A percentile compares a stretch with the other conserved stretches of the same genome.
Evolutionary conservation across 2,888 invertebrate genomes (phyloP).

Genomic region (Leucophenga maculata): DNA sequence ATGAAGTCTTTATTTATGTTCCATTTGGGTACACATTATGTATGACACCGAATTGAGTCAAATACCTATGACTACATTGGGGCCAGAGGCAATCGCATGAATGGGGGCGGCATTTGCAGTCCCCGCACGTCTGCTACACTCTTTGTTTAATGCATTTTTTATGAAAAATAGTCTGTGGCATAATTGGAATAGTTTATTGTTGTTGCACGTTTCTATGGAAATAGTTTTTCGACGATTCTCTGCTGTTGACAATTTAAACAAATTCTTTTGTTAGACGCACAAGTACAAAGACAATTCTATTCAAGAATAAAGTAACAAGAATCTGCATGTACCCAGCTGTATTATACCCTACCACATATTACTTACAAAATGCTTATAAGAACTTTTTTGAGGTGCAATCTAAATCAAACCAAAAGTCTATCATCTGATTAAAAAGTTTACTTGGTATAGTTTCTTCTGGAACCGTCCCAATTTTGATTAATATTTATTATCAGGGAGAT

Average conservation of each 20-base stretch:
- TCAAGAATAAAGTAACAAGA: too few relatives aligned
- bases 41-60: conserved; percentile 1
- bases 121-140: neutral
- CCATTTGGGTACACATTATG: neutral
- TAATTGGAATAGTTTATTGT: neutral
- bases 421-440: too few relatives aligned
- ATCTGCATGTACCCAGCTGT: too few relatives aligned
- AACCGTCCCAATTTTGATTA: too few relatives aligned
- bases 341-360: too few relatives aligned
- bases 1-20: neutral
- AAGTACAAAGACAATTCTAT: neutral
- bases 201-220: neutral
- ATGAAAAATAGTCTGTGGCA: neutral
- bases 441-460: too few relatives aligned
- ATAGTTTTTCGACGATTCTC: neutral
- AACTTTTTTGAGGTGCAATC: too few relatives aligned
- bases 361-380: too few relatives aligned
- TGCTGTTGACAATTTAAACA: neutral
- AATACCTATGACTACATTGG: neutral
- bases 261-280: conserved; percentile 6
- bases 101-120: neutral
- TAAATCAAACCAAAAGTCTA: too few relatives aligned
- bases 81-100: neutral
- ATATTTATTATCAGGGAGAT: too few relatives aligned
- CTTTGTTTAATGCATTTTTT: neutral